Conservation (phyloP, 2,888 invertebrate genomes). For the Mayetiola destructor region DNA sequence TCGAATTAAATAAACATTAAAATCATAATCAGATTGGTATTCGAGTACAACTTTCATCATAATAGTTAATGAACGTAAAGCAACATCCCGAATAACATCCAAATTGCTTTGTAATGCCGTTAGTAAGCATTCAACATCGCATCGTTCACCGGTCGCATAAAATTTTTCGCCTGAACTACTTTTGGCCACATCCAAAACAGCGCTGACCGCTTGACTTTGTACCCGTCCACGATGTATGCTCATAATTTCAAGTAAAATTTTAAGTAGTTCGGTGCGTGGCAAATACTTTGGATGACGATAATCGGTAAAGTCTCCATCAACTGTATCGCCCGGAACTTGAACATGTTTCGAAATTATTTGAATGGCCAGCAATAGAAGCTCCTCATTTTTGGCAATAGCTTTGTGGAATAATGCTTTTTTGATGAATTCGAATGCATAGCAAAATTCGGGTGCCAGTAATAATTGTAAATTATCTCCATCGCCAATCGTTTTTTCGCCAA, state of each 20-base stretch:
- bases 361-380: constrained; percentile 44
- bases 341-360: constrained; percentile 61
- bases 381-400: constrained; percentile 38
- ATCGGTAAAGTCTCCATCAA: constrained; percentile 35
- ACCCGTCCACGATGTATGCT: constrained; percentile 51
- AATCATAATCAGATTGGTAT: constrained; percentile 42
- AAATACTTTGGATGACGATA: constrained; percentile 59
- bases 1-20: constrained; percentile 47
- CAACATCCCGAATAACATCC: constrained; percentile 61
- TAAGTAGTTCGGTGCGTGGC: constrained; percentile 69
- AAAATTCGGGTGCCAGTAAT: constrained; percentile 55
- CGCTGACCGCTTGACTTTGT: constrained; percentile 62
- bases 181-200: constrained; percentile 65
- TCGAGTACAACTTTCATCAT: constrained; percentile 47
- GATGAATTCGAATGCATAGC: constrained; percentile 68
- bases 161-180: constrained; percentile 54
- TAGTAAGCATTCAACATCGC: constrained; percentile 63
- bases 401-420: constrained; percentile 42
- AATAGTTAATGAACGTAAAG: constrained; percentile 55
- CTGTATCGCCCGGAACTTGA: constrained; percentile 39
- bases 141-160: constrained; percentile 45
- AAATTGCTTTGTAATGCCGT: constrained; percentile 59
- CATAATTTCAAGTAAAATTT: constrained; percentile 62
- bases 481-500: constrained; percentile 39
- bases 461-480: constrained; percentile 23